Evolutionary conservation across 2,113 vertebrate species (phyloP), one percentile per base, ranked within the genome.

Genomic region (Haliaeetus leucogaster): DNA sequence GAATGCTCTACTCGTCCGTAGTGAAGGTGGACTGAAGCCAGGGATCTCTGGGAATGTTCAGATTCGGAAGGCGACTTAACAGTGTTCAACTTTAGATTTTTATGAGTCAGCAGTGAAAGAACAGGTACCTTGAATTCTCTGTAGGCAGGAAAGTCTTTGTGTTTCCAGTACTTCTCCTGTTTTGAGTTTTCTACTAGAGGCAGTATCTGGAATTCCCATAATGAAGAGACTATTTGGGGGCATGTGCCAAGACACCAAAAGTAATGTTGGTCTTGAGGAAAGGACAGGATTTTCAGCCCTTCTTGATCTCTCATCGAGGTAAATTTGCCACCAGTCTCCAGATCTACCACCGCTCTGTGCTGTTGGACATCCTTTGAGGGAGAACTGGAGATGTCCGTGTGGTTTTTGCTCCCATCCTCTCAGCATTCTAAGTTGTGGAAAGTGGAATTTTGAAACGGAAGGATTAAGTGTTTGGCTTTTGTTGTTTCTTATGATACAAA

Each of bases 51-150:
- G 2, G 27, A 81, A 61, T 12, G 6, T 52, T 93, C 40, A 77
- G 8, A 52, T 42, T 55, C 1, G 1, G n/a, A 65, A 83, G 17
- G 6, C 0, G 6, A 50, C 6, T 53, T 40, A 42, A 59, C 1
- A 34, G 5, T 17, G 26, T 59, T 72, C 25, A 63, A 11, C 40
- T 76, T 85, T 20, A 72, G 5, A 21, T 58, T 68, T 84, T 92
- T 14, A 22, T 32, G 6, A 38, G 42, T 42, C 26, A 76, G 74
- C 76, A 94, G 47, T 42, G 6, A 55, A 73, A 26, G 7, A 73
- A 19, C 6, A 38, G 14, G n/a, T 68, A 4, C 12, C 8, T 47
- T 23, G 6, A 77, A 48, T 15, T 43, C 11, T 21, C 9, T 45
- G 43, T 36, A 48, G 34, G 25, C 13, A 80, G 13, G 14, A 81